Base-by-base conservation (phyloP, 2,797 vertebrate species). In the Siniperca obscura region DNA sequence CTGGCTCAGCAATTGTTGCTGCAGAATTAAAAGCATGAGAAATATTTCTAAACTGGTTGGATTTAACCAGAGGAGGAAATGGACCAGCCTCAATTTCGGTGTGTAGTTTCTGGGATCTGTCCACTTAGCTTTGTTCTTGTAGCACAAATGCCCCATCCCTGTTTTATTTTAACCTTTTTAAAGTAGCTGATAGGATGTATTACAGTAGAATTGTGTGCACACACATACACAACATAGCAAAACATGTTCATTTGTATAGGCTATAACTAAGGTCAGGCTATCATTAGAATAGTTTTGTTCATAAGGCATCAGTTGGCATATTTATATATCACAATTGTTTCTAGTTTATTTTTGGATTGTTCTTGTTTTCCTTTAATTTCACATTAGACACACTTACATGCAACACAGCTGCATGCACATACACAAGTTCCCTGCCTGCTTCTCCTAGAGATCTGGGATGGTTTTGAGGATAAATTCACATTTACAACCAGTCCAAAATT, bases 11-110 rank as follows among this genome's bases (percentile, higher is more conserved):
- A 44, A 52, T 64, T 27, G 73, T 88, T 80, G 70, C 87, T 87
- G 79, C 76, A 91, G 84, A 91, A 90, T 93, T 86, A 86, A 85
- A 92, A 93, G 88, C 86, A 92, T 86, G 90, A 91, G 5, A 92
- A 93, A 81, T 90, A 94, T 93, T 89, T 88, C 81, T 78, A 62
- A 85, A 67, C 70, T 81, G 83, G 77, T 90, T 25, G 30, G 59
- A 86, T 74, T 89, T 85, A 86, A 91, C 88, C 89, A 88, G 74
- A 86, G 60, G 64, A 86, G 85, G 86, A 91, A 86, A 81, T 84
- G 27, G 80, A 88, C 59, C 56, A 30, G 80, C 74, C 71, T 74
- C n/a, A 60, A n/a, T 81, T 84, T 86, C 40, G 70, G 46, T 74
- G n/a, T 81, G 42, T 53, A 34, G 36, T 74, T 81, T 86, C 46